Evolutionary conservation across 35 echinoderm and acorn worm genomes (phyloP).

Genomic region (Apostichopus californicus): DNA sequence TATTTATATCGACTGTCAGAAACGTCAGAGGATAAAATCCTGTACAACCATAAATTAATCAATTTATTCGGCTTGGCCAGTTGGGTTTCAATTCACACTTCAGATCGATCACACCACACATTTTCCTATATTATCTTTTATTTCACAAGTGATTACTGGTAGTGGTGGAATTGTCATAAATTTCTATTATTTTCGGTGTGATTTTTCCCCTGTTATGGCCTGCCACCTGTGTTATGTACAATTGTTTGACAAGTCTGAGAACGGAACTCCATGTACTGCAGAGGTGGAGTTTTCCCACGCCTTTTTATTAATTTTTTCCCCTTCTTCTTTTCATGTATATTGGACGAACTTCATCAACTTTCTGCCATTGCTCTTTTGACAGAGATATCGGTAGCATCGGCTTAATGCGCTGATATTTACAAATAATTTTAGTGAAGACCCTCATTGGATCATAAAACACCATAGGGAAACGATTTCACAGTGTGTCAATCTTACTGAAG

Average conservation of each 20-base stretch:
- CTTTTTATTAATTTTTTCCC: background rate
- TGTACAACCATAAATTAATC: background rate
- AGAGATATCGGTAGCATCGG: background rate
- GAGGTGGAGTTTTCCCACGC: background rate
- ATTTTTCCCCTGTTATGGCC: background rate
- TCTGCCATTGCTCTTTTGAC: background rate
- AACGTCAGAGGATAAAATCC: background rate
- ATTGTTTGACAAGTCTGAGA: background rate
- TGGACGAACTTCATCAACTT: background rate
- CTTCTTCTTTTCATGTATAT: background rate
- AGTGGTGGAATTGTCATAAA: too few relatives aligned
- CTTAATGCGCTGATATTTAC: background rate
- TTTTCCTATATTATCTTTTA: background rate
- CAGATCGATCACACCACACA: background rate
- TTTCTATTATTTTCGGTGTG: background rate
- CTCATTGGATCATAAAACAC: background rate
- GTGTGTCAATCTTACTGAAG: background rate
- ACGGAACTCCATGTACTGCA: background rate
- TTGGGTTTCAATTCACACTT: background rate
- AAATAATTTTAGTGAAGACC: background rate
- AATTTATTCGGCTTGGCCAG: background rate
- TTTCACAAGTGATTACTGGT: background rate
- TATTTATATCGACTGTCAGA: background rate
- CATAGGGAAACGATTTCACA: background rate
- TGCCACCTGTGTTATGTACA: background rate